Percentiles rank a stretch among this genome's conserved stretches.
Conservation (phyloP, 2,113 vertebrate genomes). For the Oryzias woworae region DNA sequence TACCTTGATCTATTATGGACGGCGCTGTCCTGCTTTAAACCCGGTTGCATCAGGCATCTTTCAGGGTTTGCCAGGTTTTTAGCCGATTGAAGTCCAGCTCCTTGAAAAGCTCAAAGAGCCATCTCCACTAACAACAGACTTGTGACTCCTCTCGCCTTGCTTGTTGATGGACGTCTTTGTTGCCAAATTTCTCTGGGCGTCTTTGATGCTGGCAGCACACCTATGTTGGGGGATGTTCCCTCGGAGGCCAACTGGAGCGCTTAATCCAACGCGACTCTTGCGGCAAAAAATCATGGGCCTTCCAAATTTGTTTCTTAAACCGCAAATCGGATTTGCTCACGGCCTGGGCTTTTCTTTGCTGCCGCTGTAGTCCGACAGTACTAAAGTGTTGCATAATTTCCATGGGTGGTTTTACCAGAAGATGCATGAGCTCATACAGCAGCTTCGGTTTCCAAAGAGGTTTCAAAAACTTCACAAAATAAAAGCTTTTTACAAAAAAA, state of each 20-base stretch:
- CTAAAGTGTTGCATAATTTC: too few species aligned
- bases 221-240: conserved; percentile 74
- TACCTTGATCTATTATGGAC: conserved; percentile 70
- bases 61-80: conserved; percentile 41
- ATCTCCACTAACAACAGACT: conserved; percentile 42
- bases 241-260: conserved; percentile 70
- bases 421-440: too few species aligned
- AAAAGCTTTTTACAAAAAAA: too few species aligned
- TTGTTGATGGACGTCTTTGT: conserved; percentile 50
- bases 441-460: too few species aligned
- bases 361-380: background rate
- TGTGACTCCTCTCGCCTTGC: conserved; percentile 43
- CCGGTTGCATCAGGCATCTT: conserved; percentile 59
- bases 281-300: conserved; percentile 74
- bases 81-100: conserved; percentile 58
- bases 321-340: conserved; percentile 31
- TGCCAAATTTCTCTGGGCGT: conserved; percentile 46
- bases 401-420: too few species aligned
- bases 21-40: conserved; percentile 56
- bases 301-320: conserved; percentile 53
- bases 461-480: too few species aligned
- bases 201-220: conserved; percentile 69
- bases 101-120: conserved; percentile 56
- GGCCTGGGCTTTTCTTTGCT: conserved; percentile 7
- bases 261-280: conserved; percentile 72